Evolutionary conservation across 2,797 vertebrate genomes (phyloP), one percentile per base, ranked within the genome.

Genomic region (Enteromius viviparus): DNA sequence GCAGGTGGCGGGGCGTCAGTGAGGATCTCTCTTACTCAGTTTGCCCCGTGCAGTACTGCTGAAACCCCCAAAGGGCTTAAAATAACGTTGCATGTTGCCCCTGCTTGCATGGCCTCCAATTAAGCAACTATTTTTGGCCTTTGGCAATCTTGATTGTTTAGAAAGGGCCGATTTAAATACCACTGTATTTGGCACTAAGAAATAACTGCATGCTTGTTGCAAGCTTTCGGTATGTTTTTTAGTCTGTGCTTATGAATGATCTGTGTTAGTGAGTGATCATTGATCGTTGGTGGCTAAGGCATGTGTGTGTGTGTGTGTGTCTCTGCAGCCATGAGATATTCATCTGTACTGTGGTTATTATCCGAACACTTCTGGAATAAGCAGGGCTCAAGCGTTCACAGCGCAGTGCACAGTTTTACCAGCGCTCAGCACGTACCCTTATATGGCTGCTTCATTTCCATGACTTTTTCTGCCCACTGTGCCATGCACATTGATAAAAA

Each of bases 41-140:
- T 85, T 86, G 84, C 89, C 84, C 88, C 86, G 87, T 32, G 78
- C 86, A 87, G 80, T 83, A 80, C 87, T 84, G 82, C 89, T 90
- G 88, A 92, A 14, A 83, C 78, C 84, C 84, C 86, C 40, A 14
- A 55, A 40, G 69, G 81, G 87, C 90, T 92, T 92, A 87, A 92
- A 93, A 93, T 94, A 92, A 84, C 89, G 83, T 84, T 89, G 89
- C 87, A 91, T 92, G 91, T 93, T 93, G 88, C 47, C 70, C 42
- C 26, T 23, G 86, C 82, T 87, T 88, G 55, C 90, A 89, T 80
- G 85, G 86, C 76, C 64, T 47, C 78, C 89, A 92, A 91, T 93
- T 92, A 93, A 90, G 89, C 17, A 7, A 82, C 82, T 92, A 92
- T 93, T 92, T 91, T 76, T 42, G 72, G 64, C 53, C 81, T 40